Evolutionary conservation across 2,113 vertebrate species (phyloP), one percentile per base, ranked within the genome.

Genomic region (Muntiacus reevesi): DNA sequence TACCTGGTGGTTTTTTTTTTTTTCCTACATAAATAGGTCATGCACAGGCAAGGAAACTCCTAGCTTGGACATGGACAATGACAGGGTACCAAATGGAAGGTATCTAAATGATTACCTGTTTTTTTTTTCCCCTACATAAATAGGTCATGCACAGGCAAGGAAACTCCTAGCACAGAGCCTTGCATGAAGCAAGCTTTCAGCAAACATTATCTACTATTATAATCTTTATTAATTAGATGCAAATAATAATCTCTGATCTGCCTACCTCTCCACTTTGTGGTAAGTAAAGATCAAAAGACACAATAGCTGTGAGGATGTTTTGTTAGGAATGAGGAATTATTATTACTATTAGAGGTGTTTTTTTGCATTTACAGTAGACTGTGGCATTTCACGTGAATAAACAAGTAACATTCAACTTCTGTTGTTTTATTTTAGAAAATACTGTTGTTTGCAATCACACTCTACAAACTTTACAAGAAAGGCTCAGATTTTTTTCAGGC

Each of bases 391-490:
- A 36, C 11, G 13, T 45, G 27, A 83, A 89, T 81, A 82, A 89
- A 71, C 45, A 89, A 97, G 36, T 98, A 97, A 98, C 30, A 1
- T 28, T 96, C 36, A 83, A 52, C n/a, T 96, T 94, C 28, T 97
- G 59, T 97, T 96, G 82, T 97, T 98, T 97, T 54, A 4, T 97
- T 98, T 97, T 96, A 98, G 98, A 98, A 91, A 87, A 87, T 96
- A n/a, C 27, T 98, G 88, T 52, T 98, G 82, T 98, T 98, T 96
- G 5, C 95, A 78, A 52, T 98, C 89, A 97, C 96, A 19, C 96
- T 98, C 97, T 97, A 98, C 94, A 89, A 93, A 79, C 91, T 98
- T 89, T 98, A 98, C 97, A 97, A 98, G 98, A 98, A 98, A 82
- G 95, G 98, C 82, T 83, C 98, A 89, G 97, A 98, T 64, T 93